phyloP scores from a whole-genome alignment of 1,140 invertebrate species.

The Bombus superbus region DNA sequence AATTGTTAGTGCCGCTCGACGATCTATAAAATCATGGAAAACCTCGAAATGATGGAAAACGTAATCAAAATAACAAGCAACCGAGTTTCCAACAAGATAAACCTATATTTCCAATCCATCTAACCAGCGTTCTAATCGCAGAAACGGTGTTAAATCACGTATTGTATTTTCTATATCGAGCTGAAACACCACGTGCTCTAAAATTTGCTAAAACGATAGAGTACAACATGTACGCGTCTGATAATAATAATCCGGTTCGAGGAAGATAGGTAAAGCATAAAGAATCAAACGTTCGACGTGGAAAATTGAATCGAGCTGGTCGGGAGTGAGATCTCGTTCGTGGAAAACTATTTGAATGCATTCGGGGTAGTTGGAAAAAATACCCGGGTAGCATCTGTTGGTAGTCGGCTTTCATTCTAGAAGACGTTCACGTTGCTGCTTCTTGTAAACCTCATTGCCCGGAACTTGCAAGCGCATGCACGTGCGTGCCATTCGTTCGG shows the following conservation, averaged over 20 bases:
- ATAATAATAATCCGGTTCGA: neutral
- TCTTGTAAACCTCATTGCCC: slow-evolving; percentile 55
- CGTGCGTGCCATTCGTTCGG: slow-evolving; percentile 67
- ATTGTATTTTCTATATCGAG: neutral
- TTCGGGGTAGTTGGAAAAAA: slow-evolving; percentile 34
- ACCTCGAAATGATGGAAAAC: neutral
- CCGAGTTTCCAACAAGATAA: neutral
- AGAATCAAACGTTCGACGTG: neutral
- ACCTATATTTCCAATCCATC: neutral
- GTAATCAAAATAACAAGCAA: too few species aligned
- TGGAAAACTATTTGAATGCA: slow-evolving; percentile 19
- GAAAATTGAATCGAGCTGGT: slow-evolving; percentile 18
- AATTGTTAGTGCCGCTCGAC: too few species aligned
- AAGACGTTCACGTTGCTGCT: slow-evolving; percentile 63
- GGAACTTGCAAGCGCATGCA: slow-evolving; percentile 63
- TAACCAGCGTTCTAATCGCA: too few species aligned
- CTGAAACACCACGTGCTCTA: neutral
- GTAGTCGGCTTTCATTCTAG: slow-evolving; percentile 47
- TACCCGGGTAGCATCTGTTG: slow-evolving; percentile 50
- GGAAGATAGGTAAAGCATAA: neutral
- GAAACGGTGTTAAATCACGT: too few species aligned
- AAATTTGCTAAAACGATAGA: neutral
- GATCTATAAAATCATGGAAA: neutral
- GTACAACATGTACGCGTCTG: neutral
- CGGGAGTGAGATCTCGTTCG: slow-evolving; percentile 1